phyloP scores from a whole-genome alignment of 2,888 invertebrate species.

The Halictus ligatus region DNA sequence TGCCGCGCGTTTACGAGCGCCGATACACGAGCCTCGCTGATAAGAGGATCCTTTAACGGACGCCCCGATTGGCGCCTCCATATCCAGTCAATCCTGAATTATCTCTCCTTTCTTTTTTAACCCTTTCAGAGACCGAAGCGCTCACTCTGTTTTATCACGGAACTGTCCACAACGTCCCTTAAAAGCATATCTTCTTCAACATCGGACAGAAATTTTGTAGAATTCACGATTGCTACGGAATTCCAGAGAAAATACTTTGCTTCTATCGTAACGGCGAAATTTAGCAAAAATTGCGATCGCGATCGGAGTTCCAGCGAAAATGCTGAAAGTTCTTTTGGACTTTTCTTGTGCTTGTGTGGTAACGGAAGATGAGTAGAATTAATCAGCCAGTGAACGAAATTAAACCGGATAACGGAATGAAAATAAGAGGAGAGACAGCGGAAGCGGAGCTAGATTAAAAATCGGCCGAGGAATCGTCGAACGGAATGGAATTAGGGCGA shows the following conservation, averaged over 20 bases:
- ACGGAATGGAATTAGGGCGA: no score
- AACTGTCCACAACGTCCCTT: background rate
- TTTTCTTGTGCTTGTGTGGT: no score
- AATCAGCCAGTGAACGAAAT: background rate
- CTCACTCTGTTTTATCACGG: background rate
- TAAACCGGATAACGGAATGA: background rate
- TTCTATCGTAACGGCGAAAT: no score
- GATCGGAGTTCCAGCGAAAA: no score
- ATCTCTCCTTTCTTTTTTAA: constrained; percentile 3
- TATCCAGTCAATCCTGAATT: constrained; percentile 15
- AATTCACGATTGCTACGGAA: no score
- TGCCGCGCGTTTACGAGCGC: constrained; percentile 20
- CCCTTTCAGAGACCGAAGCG: background rate
- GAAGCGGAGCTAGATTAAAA: background rate
- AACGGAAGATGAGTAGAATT: background rate
- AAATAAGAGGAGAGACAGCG: background rate
- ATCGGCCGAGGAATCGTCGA: background rate
- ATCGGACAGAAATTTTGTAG: no score
- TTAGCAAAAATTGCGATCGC: no score
- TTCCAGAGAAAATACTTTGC: no score
- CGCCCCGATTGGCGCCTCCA: background rate
- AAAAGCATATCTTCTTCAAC: no score
- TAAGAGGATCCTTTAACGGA: constrained; percentile 31
- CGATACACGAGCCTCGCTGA: constrained; percentile 18
- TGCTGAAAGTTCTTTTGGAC: no score